Conservation (phyloP, 2,113 vertebrate genomes). For the Ellobius talpinus region DNA sequence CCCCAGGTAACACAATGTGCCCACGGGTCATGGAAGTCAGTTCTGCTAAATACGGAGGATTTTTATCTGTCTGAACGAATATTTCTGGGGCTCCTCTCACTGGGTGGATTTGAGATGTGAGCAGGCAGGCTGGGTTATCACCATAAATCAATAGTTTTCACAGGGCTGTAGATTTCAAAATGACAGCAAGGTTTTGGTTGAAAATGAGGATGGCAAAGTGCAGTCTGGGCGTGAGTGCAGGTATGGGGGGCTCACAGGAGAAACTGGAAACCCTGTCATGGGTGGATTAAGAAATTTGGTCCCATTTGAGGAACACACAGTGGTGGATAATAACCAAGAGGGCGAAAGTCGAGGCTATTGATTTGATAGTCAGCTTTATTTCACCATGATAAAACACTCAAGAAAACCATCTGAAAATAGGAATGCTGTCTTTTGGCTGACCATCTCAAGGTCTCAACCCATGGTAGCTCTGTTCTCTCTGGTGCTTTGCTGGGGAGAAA, state of each 20-base stretch:
- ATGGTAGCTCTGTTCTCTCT: not conserved
- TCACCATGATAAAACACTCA: not conserved
- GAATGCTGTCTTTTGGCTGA: not conserved
- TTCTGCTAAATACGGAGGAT: conserved; percentile 65
- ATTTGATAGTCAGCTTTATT: not conserved
- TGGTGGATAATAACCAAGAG: not conserved
- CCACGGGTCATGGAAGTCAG: conserved; percentile 66
- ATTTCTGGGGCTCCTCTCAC: conserved; percentile 56
- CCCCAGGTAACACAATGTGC: conserved; percentile 14
- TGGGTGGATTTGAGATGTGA: conserved; percentile 43
- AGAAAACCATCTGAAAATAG: not conserved
- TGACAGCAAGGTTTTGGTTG: conserved; percentile 45
- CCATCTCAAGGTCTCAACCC: not conserved
- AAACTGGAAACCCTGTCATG: not conserved
- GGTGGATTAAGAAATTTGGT: not conserved
- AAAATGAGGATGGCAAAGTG: not conserved
- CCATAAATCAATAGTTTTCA: conserved; percentile 58
- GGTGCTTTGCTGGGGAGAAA: not conserved
- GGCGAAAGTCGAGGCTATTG: not conserved
- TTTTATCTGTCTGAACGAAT: conserved; percentile 73
- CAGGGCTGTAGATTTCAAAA: conserved; percentile 24
- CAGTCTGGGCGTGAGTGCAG: not conserved
- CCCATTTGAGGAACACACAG: not conserved
- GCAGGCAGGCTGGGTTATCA: conserved; percentile 24
- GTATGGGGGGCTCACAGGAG: not conserved